Evolutionary conservation across 2,888 invertebrate genomes (phyloP), one percentile per base, ranked within the genome.

Genomic region (Hirudinaria manillensis): DNA sequence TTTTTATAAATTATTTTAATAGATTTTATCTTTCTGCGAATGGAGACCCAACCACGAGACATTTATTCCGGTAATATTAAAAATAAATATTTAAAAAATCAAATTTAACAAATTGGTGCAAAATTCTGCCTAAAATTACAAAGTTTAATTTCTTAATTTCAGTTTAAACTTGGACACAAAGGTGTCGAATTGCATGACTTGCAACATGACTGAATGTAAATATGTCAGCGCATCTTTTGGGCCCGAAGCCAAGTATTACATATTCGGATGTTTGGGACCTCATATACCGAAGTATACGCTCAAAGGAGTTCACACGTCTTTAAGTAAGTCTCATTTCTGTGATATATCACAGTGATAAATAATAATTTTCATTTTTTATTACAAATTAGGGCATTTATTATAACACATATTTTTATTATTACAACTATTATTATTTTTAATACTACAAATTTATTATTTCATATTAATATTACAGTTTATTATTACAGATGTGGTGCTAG

Each of bases 221-320:
- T 93, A 91, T 87, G 93, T 93, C 79, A 79, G 83, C 19, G 85
- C 84, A 13, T 80, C 79, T 27, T 86, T 87, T 80, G 91, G 92
- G 83, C 84, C 85, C 16, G 89, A 89, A 0, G 89, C 89, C 4
- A 89, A 90, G 32, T 93, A 91, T 87, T 94, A 92, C 83, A 90
- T 94, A 70, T 87, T 95, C 80, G 92, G 94, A 85, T 97, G 97
- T 84, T 87, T 93, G 73, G 97, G 96, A 0, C 96, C 96, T 0
- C 91, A 91, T 0, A 90, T 95, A 72, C 96, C 97, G 0, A 79
- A 79, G 24, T 83, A 81, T 77, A 80, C 79, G 0, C 79, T 83
- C n/a, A 76, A 81, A 53, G 70, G 38, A 7, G 45, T 38, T 36
- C 34, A 73, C 45, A 24, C n/a, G 29, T 72, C 72, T 24, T 55